Base-by-base conservation (phyloP, 2,113 vertebrate species). In the Oophaga pumilio region DNA sequence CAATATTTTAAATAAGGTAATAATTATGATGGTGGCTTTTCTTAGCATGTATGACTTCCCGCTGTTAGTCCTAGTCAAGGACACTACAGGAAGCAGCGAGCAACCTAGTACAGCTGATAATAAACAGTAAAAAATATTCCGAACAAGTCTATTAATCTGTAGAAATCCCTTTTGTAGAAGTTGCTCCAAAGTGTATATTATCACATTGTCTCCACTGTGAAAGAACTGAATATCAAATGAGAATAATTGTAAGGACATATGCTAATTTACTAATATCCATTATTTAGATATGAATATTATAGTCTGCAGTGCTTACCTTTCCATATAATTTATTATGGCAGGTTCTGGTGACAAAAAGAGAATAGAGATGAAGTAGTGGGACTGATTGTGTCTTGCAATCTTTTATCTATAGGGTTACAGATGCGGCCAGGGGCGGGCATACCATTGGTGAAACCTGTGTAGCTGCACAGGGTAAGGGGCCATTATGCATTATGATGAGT, bases 31-130 rank as follows among this genome's bases (percentile, higher is more conserved):
- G 2, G 4, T 49, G 28, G 69, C 68, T 73, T 73, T 73, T 43
- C 28, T 43, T 43, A 73, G 43, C 43, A 22, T 17, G 50, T 12
- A 10, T 22, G 71, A 22, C 71, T 49, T 50, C 71, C 71, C 11
- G 33, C 43, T 74, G 71, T 74, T 50, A 74, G 71, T 74, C 71
- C 8, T 50, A 43, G 71, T 18, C 71, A 74, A 74, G 43, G 71
- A 74, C 71, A 50, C 43, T 50, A 74, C 15, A 74, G 71, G 43
- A 74, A 74, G 33, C 33, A 12, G 18, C 17, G 13, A 50, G 22
- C 4, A 43, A 73, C 17, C 17, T 15, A 20, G 18, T 50, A 50
- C 5, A 20, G 43, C 69, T 0, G n/a, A 49, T 49, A 43, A 43
- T 18, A 66, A 66, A 68, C n/a, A 20, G 50, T 22, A 11, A 22